A percentile compares a stretch with the other conserved stretches of the same genome.
These are phyloP conservation scores for Embidobia sp. DNA, from an alignment of 2,888 invertebrate species.

Conservation along the genomic window DNA sequence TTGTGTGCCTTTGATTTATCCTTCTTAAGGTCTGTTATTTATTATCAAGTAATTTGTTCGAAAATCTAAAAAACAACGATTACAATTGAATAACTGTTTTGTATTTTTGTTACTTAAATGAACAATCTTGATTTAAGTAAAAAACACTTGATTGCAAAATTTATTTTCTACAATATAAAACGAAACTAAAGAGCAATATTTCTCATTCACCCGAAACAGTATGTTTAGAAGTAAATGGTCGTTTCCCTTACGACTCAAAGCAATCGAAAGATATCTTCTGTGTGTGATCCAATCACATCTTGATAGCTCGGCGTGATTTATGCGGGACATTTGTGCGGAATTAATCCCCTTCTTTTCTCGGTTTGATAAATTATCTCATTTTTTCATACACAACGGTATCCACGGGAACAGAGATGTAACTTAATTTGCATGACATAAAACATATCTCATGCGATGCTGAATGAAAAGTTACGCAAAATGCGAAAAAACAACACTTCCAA, in stretches of 20 bases:
- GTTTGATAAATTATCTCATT: conserved; percentile 16
- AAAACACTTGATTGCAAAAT: no score
- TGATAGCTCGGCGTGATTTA: conserved; percentile 18
- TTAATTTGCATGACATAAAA: conserved; percentile 4
- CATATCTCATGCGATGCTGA: background rate
- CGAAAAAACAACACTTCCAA: no score
- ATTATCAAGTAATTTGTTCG: no score
- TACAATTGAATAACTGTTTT: no score
- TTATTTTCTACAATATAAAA: no score
- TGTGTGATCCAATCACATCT: conserved; percentile 7
- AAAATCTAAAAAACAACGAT: no score
- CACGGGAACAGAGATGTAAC: background rate
- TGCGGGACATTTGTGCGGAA: background rate
- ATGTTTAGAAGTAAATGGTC: background rate
- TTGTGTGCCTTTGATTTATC: no score
- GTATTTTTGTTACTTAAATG: no score
- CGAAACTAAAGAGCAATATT: no score
- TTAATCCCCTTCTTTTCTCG: conserved; percentile 15
- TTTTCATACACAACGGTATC: conserved; percentile 10
- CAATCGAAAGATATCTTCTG: conserved; percentile 3
- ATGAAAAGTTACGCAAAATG: background rate
- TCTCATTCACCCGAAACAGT: no score
- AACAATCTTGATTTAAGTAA: no score
- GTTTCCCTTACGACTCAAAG: background rate
- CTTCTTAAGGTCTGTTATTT: no score